These are phyloP conservation scores for Pseudeuparius sepicola DNA, from an alignment of 2,888 invertebrate genomes.

Conservation along the genomic window DNA sequence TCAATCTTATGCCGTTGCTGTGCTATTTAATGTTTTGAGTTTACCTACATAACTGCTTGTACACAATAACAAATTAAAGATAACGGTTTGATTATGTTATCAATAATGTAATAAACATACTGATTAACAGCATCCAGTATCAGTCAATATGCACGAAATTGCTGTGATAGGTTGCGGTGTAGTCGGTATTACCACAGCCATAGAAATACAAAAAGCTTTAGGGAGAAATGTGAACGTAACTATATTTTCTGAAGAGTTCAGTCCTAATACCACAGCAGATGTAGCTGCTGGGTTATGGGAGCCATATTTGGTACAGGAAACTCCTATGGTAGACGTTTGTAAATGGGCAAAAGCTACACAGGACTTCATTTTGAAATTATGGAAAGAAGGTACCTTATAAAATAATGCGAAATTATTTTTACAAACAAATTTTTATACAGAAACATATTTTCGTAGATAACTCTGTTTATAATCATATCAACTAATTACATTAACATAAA, in stretches of 20 bases:
- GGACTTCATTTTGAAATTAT: slow-evolving; percentile 46
- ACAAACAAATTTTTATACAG: too few species aligned
- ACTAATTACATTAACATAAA: too few species aligned
- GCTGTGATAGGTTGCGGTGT: slow-evolving; percentile 69
- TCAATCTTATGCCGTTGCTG: too few species aligned
- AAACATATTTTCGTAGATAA: too few species aligned
- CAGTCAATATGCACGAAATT: slow-evolving; percentile 21
- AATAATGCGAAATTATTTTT: too few species aligned
- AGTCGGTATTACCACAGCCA: slow-evolving; percentile 59
- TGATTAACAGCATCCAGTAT: too few species aligned
- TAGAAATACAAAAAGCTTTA: slow-evolving; percentile 52
- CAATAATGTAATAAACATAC: too few species aligned
- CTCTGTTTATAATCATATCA: too few species aligned
- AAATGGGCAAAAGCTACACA: slow-evolving; percentile 57
- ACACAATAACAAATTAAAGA: too few species aligned
- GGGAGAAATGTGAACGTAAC: slow-evolving; percentile 45
- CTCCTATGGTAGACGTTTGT: slow-evolving; percentile 45
- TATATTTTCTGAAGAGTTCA: slow-evolving; percentile 54
- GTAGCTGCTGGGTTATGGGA: slow-evolving; percentile 70
- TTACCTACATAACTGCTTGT: too few species aligned
- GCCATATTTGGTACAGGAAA: slow-evolving; percentile 53
- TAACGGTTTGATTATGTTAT: too few species aligned
- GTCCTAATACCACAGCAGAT: slow-evolving; percentile 67
- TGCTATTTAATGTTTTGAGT: too few species aligned
- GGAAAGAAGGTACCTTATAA: slow-evolving; percentile 50